Evolutionary conservation across 1,140 invertebrate genomes (phyloP).

Genomic region (Sarcophaga bullata): DNA sequence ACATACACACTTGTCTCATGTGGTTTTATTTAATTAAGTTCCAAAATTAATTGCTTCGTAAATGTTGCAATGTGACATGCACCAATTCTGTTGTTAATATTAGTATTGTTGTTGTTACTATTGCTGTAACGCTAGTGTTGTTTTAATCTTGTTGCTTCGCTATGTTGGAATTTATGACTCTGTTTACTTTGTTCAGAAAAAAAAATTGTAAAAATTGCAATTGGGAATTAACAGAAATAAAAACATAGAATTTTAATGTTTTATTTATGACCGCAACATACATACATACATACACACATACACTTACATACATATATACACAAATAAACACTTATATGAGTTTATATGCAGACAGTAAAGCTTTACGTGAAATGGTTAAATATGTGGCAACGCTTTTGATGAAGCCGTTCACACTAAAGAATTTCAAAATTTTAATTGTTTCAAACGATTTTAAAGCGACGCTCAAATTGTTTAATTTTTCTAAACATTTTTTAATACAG

Average conservation of each 20-base stretch:
- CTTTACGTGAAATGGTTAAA: too few relatives aligned
- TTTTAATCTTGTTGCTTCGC: not conserved
- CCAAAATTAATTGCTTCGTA: conserved; percentile 45
- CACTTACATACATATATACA: too few relatives aligned
- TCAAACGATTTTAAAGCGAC: too few relatives aligned
- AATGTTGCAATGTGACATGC: conserved; percentile 34
- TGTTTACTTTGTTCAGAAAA: not conserved
- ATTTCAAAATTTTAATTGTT: too few relatives aligned
- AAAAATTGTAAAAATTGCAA: not conserved
- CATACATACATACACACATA: too few relatives aligned
- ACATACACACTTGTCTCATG: conserved; percentile 43
- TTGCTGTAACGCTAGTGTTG: not conserved
- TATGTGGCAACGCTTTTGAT: too few relatives aligned
- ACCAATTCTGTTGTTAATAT: conserved; percentile 1
- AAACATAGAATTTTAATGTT: conserved; percentile 1
- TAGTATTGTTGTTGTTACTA: not conserved
- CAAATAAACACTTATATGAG: too few relatives aligned
- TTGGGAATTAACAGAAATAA: not conserved
- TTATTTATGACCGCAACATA: conserved; percentile 5
- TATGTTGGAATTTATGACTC: not conserved
- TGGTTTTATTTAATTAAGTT: conserved; percentile 45
- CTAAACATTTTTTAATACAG: too few relatives aligned
- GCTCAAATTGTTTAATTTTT: too few relatives aligned
- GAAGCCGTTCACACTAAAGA: too few relatives aligned
- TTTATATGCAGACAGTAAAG: too few relatives aligned